Conservation (phyloP, 2,888 invertebrate species). For the Campoplex capitator region DNA sequence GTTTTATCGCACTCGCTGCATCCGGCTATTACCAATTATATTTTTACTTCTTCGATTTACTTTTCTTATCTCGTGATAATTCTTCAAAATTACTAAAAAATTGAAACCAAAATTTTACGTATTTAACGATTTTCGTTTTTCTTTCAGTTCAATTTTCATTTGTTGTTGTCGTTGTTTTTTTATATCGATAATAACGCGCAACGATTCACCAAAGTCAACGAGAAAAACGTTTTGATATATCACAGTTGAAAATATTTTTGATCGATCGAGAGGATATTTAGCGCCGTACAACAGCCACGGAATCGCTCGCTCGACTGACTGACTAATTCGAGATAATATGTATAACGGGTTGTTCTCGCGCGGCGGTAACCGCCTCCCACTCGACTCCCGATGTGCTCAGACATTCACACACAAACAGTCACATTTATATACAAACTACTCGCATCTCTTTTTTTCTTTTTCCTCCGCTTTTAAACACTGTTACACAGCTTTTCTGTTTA, state of each 20-base stretch:
- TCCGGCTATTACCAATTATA: slow-evolving; percentile 9
- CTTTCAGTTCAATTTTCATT: not conserved
- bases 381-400: slow-evolving; percentile 65
- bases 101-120: not conserved
- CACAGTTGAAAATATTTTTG: slow-evolving; percentile 15
- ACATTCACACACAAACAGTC: slow-evolving; percentile 35
- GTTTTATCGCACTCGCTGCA: slow-evolving; percentile 2
- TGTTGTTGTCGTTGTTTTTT: not conserved
- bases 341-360: slow-evolving; percentile 78
- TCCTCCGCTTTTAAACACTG: slow-evolving; percentile 35
- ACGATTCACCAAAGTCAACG: not conserved
- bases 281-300: slow-evolving; percentile 73
- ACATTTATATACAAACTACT: not conserved
- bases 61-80: not conserved
- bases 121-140: not conserved
- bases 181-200: not conserved
- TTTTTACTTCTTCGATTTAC: not conserved
- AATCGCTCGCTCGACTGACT: slow-evolving; percentile 80
- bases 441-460: slow-evolving; percentile 41
- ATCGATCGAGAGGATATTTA: slow-evolving; percentile 59
- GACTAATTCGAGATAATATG: slow-evolving; percentile 81
- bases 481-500: not conserved
- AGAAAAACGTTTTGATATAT: not conserved
- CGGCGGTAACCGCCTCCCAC: slow-evolving; percentile 79
- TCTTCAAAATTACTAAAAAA: not conserved